Evolutionary conservation across 2,797 vertebrate species (phyloP), one percentile per base, ranked within the genome.

Genomic region (Falco cherrug): DNA sequence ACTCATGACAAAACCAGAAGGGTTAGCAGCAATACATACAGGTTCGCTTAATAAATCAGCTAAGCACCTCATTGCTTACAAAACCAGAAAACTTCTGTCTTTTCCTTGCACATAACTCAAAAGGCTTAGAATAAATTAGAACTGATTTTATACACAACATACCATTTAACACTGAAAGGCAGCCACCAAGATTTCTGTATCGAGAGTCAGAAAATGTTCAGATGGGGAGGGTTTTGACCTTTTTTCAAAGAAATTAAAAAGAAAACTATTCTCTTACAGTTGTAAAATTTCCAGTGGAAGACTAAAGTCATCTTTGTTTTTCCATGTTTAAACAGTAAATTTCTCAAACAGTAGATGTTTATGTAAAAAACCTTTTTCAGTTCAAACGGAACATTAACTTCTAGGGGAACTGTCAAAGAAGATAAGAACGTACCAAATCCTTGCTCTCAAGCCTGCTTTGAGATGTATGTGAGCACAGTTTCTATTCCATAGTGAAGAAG

Each of bases 1-100:
- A 96, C 87, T 92, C 81, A 70, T 77, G 87, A 92, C 75, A 92
- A 96, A 89, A 60, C 56, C 75, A 91, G 71, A 96, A 71, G 53
- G 67, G 71, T 77, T 96, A 94, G 82, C 79, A 94, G 92, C 64
- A 92, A 87, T 92, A 74, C 68, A 57, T 96, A 85, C 5, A 11
- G 54, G 64, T 82, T 93, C 11, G 8, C 92, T 94, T 94, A 77
- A 96, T 96, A 96, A 96, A 95, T 97, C 96, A 91, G 81, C n/a
- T 64, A 93, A 94, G 81, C 95, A 96, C 90, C 89, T 92, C 87
- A 92, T 96, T 85, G 81, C 84, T 96, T 93, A 92, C 84, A 90
- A 74, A 68, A 90, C 70, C 26, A 89, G 84, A 95, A 96, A 80
- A 92, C 64, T 51, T 87, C 85, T 91, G 64, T 91, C 90, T 77